Base-by-base conservation (phyloP, 2,888 invertebrate genomes). In the Octodonta nipae region DNA sequence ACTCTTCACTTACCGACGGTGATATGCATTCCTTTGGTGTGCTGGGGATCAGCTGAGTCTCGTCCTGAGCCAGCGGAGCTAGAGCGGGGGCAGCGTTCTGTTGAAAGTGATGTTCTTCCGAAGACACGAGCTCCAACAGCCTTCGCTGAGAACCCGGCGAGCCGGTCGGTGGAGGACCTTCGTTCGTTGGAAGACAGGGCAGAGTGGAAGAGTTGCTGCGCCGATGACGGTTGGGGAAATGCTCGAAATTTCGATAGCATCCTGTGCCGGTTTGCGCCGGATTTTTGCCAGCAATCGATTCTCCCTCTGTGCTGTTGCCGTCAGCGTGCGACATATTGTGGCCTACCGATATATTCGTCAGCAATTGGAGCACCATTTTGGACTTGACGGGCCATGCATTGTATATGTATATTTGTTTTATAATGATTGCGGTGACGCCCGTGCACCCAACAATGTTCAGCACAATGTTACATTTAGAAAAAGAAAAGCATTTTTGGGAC, bases 261-360 rank as follows among this genome's bases (percentile, higher is more conserved):
- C 79, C 80, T 42, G 75, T 73, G 43, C 72, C 78, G 45, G 78
- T 78, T 55, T 79, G 80, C 44, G 75, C 73, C 41, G 72, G 73
- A 59, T 79, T 81, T 34, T 70, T 67, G 51, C 56, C 64, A 37
- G 64, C 64, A 32, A 63, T 62, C 37, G 69, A 68, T 46, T 73
- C 75, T 40, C 66, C 70, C 49, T 80, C 81, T 53, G 81, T 72
- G 63, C 85, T 86, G 70, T 80, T 84, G 54, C 80, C 83, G 65
- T 86, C 86, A 58, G 73, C 79, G 67, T 85, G 84, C 62, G 86
- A 84, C 73, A 85, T 71, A 73, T 86, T 85, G 75, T 87, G 86
- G 73, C 86, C 87, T 85, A 75, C 58, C 60, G 61, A 54, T 59
- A 60, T 61, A 50, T 30, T 33, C 28, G 28, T 28, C 28, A 28